Conservation (phyloP, 2,113 vertebrate species). For the Tetrao urogallus region DNA sequence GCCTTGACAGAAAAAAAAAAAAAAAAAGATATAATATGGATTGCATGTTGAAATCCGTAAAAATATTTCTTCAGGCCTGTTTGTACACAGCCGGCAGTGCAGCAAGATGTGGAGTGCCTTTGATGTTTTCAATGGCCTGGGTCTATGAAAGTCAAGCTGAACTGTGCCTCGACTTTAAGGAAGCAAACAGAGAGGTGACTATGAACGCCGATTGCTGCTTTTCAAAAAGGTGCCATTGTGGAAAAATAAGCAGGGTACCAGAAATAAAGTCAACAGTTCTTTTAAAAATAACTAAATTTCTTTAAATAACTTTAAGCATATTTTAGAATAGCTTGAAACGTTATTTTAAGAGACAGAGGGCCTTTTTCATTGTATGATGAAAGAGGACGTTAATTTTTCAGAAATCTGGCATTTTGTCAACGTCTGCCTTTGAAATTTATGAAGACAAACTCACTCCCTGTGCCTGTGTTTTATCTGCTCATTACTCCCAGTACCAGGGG, state of each 20-base stretch:
- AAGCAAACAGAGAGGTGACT: conserved; percentile 35
- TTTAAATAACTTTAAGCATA: conserved; percentile 32
- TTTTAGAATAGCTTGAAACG: conserved; percentile 11
- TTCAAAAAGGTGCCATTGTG: conserved; percentile 8
- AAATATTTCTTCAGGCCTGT: background rate
- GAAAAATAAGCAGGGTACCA: conserved; percentile 20
- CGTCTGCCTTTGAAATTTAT: conserved; percentile 33
- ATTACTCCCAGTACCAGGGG: background rate
- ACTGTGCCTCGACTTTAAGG: background rate
- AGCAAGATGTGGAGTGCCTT: background rate
- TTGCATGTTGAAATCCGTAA: background rate
- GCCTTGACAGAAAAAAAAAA: background rate
- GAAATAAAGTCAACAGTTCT: conserved; percentile 32
- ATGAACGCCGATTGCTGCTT: conserved; percentile 1
- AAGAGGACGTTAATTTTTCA: conserved; percentile 26
- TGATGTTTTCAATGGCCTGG: conserved; percentile 6
- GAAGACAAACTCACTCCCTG: conserved; percentile 16
- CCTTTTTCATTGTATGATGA: conserved; percentile 24
- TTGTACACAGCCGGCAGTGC: background rate
- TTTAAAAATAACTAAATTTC: conserved; percentile 29
- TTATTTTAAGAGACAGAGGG: background rate
- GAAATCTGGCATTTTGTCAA: conserved; percentile 34
- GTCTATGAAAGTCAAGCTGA: background rate
- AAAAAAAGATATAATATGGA: background rate
- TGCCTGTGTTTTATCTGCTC: conserved; percentile 28